Percentiles rank a stretch among this genome's conserved stretches.
Evolutionary conservation across 2,888 invertebrate species (phyloP).

Genomic region (Danaus chrysippus): DNA sequence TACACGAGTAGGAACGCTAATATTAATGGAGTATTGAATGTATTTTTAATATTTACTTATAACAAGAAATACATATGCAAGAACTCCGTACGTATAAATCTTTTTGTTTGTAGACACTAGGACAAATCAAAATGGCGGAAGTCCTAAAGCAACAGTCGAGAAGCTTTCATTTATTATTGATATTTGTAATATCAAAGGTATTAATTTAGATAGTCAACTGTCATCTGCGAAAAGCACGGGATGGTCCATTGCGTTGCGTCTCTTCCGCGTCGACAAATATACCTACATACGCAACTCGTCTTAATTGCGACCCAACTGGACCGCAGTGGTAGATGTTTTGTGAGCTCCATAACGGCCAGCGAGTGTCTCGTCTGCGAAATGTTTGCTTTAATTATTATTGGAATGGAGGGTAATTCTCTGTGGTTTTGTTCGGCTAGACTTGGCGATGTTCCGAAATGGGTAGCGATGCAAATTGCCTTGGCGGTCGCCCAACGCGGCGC

Average conservation of each 20-base stretch:
- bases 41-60: neutral
- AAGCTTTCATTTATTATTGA: constrained; percentile 74
- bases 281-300: constrained; percentile 63
- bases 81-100: constrained; percentile 4
- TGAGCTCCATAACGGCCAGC: constrained; percentile 77
- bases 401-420: constrained; percentile 78
- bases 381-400: constrained; percentile 80
- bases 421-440: constrained; percentile 80
- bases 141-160: constrained; percentile 25
- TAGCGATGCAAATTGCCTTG: constrained; percentile 79
- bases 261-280: constrained; percentile 78
- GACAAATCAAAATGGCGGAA: constrained; percentile 65
- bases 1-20: constrained; percentile 1
- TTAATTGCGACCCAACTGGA: constrained; percentile 59
- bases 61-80: constrained; percentile 43
- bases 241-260: constrained; percentile 71
- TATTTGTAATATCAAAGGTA: constrained; percentile 76
- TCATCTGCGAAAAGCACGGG: constrained; percentile 51
- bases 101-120: neutral
- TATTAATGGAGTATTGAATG: neutral
- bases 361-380: constrained; percentile 72
- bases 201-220: constrained; percentile 65
- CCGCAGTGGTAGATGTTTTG: constrained; percentile 67
- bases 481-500: constrained; percentile 76
- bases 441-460: constrained; percentile 79